A percentile compares a stretch with the other conserved stretches of the same genome.
Evolutionary conservation across 2,113 vertebrate genomes (phyloP).

Genomic region (Cryptotis parvus): DNA sequence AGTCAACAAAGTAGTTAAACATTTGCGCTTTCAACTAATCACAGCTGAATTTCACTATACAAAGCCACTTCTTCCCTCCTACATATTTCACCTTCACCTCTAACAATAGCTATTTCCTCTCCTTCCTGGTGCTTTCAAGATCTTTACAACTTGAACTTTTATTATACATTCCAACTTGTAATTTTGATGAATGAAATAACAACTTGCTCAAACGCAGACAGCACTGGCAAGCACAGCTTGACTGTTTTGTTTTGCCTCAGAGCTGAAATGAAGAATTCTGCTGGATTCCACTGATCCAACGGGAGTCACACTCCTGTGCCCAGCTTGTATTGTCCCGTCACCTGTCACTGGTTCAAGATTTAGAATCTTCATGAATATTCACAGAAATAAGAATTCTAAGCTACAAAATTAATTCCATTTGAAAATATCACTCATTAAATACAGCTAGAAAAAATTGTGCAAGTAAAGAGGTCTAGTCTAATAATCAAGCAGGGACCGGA

Average conservation of each 20-base stretch:
- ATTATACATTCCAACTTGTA: slow-evolving; percentile 78
- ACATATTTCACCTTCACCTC: slow-evolving; percentile 73
- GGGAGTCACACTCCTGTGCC: neutral
- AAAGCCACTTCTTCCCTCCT: slow-evolving; percentile 77
- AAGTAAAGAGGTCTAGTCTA: neutral
- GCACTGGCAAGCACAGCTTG: slow-evolving; percentile 58
- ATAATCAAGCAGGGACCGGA: too few species aligned
- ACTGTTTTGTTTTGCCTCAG: slow-evolving; percentile 38
- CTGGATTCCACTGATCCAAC: slow-evolving; percentile 51
- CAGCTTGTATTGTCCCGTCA: neutral
- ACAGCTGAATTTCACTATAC: slow-evolving; percentile 71
- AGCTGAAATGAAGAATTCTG: slow-evolving; percentile 64
- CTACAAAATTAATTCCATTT: neutral
- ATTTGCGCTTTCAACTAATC: slow-evolving; percentile 76
- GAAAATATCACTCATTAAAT: neutral
- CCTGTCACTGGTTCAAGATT: neutral
- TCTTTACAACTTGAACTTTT: slow-evolving; percentile 69
- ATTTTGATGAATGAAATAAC: slow-evolving; percentile 82
- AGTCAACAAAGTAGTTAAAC: slow-evolving; percentile 63
- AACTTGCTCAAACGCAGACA: slow-evolving; percentile 62
- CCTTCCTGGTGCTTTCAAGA: slow-evolving; percentile 73
- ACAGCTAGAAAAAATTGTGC: neutral
- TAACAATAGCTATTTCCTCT: slow-evolving; percentile 83
- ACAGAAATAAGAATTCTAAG: slow-evolving; percentile 19
- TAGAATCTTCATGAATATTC: neutral